phyloP scores from a whole-genome alignment of 2,113 vertebrate species.

The Eublepharis macularius region DNA sequence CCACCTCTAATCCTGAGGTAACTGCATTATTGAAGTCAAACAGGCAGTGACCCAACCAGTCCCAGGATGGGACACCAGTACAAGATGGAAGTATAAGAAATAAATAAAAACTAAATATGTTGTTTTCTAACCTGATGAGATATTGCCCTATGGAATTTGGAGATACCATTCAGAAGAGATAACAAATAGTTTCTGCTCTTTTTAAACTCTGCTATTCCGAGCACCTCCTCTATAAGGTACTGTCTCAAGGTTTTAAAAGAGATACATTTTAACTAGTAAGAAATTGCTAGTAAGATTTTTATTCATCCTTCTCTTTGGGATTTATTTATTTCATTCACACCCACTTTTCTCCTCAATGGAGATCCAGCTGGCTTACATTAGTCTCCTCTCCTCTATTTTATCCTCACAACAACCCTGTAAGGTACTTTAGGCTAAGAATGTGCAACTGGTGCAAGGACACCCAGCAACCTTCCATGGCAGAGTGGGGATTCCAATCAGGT shows the following conservation, averaged over 20 bases:
- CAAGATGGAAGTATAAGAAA: neutral
- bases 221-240: neutral
- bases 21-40: neutral
- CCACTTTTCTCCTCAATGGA: too few species aligned
- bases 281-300: neutral
- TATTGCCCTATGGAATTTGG: too few species aligned
- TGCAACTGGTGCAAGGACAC: too few species aligned
- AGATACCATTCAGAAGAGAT: neutral
- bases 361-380: too few species aligned
- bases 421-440: too few species aligned
- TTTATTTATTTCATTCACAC: neutral
- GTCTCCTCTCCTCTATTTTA: too few species aligned
- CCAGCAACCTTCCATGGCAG: too few species aligned
- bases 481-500: too few species aligned
- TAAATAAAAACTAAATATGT: neutral
- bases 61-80: neutral
- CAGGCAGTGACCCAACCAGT: neutral
- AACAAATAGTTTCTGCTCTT: neutral
- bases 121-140: neutral
- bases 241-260: neutral
- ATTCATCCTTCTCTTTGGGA: neutral
- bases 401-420: too few species aligned
- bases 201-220: neutral
- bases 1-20: neutral
- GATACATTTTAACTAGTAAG: neutral